These are phyloP conservation scores for Micromys minutus DNA, from an alignment of 2,113 vertebrate genomes.

Conservation along the genomic window DNA sequence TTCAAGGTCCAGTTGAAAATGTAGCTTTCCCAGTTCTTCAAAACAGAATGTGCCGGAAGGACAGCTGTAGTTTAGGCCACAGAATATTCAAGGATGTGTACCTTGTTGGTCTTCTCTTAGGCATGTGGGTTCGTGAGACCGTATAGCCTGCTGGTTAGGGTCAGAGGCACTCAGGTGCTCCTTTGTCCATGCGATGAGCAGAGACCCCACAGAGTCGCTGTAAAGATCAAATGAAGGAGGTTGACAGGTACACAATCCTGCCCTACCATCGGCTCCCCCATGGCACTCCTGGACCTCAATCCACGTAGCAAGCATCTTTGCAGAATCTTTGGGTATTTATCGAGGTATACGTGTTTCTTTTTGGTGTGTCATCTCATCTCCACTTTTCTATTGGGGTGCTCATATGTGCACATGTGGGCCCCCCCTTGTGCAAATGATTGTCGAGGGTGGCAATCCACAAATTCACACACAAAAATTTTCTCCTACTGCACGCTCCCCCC, in stretches of 20 bases:
- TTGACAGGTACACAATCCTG: not conserved
- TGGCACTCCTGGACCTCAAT: not conserved
- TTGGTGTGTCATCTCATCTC: not conserved
- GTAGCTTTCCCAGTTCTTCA: not conserved
- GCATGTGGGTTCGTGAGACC: not conserved
- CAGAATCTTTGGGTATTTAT: not conserved
- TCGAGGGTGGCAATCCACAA: not conserved
- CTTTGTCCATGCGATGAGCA: not conserved
- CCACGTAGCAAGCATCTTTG: not conserved
- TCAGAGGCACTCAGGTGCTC: not conserved
- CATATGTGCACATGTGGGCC: not conserved
- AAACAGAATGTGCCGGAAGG: conserved; percentile 28
- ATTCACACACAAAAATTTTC: not conserved
- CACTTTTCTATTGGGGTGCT: not conserved
- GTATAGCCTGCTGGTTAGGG: not conserved
- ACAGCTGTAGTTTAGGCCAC: not conserved
- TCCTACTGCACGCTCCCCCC: no score
- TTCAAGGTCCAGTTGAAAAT: conserved; percentile 15
- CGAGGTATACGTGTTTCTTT: not conserved
- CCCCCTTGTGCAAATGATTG: not conserved
- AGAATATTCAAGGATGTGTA: not conserved
- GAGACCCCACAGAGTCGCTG: not conserved
- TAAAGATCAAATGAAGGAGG: not conserved
- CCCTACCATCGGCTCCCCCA: no score
- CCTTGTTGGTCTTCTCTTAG: not conserved